phyloP scores from a whole-genome alignment of 2,888 invertebrate genomes.

The Eilema depressum region DNA sequence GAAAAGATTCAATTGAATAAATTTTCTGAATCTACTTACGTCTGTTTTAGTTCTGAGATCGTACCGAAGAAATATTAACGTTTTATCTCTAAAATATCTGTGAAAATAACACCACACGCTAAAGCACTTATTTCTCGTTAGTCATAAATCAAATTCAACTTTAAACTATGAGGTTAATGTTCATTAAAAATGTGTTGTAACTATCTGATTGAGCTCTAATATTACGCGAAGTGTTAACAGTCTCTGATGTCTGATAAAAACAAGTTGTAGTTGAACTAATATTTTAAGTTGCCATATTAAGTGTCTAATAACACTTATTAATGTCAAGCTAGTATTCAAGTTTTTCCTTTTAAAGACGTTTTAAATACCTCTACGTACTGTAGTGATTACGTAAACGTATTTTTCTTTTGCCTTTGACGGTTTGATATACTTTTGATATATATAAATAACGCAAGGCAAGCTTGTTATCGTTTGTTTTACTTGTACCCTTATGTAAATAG shows the following conservation, averaged over 20 bases:
- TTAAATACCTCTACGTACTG: slow-evolving; percentile 11
- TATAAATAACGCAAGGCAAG: background rate
- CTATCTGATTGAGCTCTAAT: slow-evolving; percentile 1
- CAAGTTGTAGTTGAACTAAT: slow-evolving; percentile 17
- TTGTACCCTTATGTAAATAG: background rate
- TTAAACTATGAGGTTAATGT: background rate
- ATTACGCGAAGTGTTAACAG: slow-evolving; percentile 10
- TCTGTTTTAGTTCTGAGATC: background rate
- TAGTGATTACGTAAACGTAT: slow-evolving; percentile 15
- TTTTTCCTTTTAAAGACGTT: slow-evolving; percentile 25
- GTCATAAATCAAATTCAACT: background rate
- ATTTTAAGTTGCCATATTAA: slow-evolving; percentile 25
- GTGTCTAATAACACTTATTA: slow-evolving; percentile 34
- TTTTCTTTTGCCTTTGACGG: slow-evolving; percentile 12
- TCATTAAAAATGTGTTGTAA: background rate
- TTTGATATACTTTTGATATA: background rate
- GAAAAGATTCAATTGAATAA: background rate
- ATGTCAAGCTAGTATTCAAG: slow-evolving; percentile 29
- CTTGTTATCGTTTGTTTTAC: background rate
- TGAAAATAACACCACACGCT: background rate
- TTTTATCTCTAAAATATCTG: background rate
- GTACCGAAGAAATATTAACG: background rate
- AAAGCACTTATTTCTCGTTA: background rate
- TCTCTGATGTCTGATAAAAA: slow-evolving; percentile 20
- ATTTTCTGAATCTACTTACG: slow-evolving; percentile 24